Percentiles rank a stretch among this genome's conserved stretches.
Conservation (phyloP, 2,797 vertebrate genomes). For the Potorous gilbertii region DNA sequence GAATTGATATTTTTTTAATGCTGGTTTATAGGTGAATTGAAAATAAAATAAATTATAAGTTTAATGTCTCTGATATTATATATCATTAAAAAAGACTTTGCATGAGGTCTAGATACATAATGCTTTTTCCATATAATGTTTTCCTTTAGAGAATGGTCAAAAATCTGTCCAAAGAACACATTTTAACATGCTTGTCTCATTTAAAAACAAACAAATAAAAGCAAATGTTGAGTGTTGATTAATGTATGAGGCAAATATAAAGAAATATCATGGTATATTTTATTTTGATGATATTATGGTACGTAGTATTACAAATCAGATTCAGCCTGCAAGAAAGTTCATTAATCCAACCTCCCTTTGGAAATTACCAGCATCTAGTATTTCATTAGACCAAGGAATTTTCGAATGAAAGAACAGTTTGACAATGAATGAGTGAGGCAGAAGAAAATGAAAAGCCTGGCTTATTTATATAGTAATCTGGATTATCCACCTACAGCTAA, state of each 20-base stretch:
- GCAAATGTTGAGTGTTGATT: not conserved
- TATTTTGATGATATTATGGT: not conserved
- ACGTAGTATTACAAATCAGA: not conserved
- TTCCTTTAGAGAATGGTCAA: slow-evolving; percentile 2
- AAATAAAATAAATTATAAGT: not conserved
- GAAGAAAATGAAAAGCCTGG: not conserved
- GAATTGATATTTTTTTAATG: not conserved
- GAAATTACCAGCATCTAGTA: not conserved
- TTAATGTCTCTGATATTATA: not conserved
- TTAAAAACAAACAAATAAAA: not conserved
- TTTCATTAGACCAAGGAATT: not conserved
- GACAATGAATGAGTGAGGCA: fast-evolving
- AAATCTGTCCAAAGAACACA: not conserved
- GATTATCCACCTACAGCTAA: not conserved
- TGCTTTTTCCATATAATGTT: not conserved
- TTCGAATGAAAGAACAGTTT: not conserved
- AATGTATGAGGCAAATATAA: too few relatives aligned
- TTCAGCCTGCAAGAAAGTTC: not conserved
- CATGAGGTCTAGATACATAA: not conserved
- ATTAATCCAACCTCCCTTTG: not conserved
- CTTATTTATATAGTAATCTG: not conserved
- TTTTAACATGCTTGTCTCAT: not conserved
- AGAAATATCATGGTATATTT: not conserved
- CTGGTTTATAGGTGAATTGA: not conserved
- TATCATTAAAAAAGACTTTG: not conserved